phyloP scores from a whole-genome alignment of 2,888 invertebrate genomes.

The Magallana nippona region DNA sequence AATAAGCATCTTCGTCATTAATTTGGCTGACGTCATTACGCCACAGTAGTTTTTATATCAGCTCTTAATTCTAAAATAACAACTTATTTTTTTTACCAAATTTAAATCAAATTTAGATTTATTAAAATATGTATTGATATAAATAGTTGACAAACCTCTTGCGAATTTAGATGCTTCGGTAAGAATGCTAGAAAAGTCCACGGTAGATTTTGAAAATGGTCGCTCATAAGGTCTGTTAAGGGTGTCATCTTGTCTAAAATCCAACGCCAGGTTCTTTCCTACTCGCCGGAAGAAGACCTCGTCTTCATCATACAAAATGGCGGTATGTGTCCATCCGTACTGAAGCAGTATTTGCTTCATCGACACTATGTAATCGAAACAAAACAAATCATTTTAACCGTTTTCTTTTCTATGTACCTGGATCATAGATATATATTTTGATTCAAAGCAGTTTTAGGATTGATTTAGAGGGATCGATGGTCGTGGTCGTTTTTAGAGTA shows the following conservation, averaged over 20 bases:
- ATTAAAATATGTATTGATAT: neutral
- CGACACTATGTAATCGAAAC: conserved; percentile 1
- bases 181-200: conserved; percentile 52
- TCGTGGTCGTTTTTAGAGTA: too few species aligned
- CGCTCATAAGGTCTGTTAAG: conserved; percentile 61
- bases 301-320: conserved; percentile 61
- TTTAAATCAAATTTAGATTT: too few species aligned
- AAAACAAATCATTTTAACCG: too few species aligned
- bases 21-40: too few species aligned
- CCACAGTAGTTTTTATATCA: too few species aligned
- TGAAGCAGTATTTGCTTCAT: conserved; percentile 42
- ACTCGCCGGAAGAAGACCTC: conserved; percentile 60
- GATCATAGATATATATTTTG: too few species aligned
- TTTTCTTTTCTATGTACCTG: too few species aligned
- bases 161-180: conserved; percentile 59
- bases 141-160: conserved; percentile 54
- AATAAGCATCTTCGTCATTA: too few species aligned
- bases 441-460: too few species aligned
- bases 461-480: too few species aligned
- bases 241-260: conserved; percentile 52
- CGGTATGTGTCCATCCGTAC: conserved; percentile 59
- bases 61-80: too few species aligned
- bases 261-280: conserved; percentile 56
- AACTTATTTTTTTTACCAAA: too few species aligned
- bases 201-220: conserved; percentile 52